phyloP scores from a whole-genome alignment of 2,797 vertebrate genomes.

The Poeciliopsis paucimaculata region DNA sequence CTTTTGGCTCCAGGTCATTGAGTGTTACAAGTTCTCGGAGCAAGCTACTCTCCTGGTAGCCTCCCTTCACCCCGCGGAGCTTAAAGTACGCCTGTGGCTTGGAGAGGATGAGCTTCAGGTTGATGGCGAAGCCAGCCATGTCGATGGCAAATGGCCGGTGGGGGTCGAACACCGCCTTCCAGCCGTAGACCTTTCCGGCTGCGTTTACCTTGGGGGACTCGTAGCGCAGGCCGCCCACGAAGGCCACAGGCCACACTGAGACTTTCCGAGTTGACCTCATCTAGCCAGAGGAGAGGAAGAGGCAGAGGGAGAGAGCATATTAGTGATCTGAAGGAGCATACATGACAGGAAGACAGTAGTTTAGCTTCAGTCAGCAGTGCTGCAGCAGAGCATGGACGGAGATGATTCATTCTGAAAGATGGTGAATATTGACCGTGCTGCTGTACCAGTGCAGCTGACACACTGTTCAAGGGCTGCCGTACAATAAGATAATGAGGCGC shows the following conservation, averaged over 20 bases:
- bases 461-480: slow-evolving; percentile 44
- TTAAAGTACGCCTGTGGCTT: slow-evolving; percentile 98
- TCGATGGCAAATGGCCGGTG: slow-evolving; percentile 98
- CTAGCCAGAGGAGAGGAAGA: slow-evolving; percentile 67
- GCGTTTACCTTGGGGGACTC: slow-evolving; percentile 96
- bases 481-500: slow-evolving; percentile 59
- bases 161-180: slow-evolving; percentile 98
- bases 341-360: slow-evolving; percentile 48
- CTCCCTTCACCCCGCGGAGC: slow-evolving; percentile 95
- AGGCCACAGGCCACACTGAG: slow-evolving; percentile 97
- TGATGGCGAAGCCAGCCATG: slow-evolving; percentile 98
- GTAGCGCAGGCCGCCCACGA: slow-evolving; percentile 94
- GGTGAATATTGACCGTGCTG: slow-evolving; percentile 47
- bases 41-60: slow-evolving; percentile 98
- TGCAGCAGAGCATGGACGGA: slow-evolving; percentile 25
- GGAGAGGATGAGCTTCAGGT: slow-evolving; percentile 94
- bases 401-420: slow-evolving; percentile 52
- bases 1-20: slow-evolving; percentile 97
- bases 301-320: slow-evolving; percentile 33
- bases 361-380: slow-evolving; percentile 35
- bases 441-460: slow-evolving; percentile 38
- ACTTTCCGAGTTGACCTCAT: slow-evolving; percentile 96
- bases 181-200: slow-evolving; percentile 96
- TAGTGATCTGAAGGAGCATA: slow-evolving; percentile 48
- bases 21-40: slow-evolving; percentile 96